Conservation (phyloP, 1,140 invertebrate species). For the Ostrea edulis region DNA sequence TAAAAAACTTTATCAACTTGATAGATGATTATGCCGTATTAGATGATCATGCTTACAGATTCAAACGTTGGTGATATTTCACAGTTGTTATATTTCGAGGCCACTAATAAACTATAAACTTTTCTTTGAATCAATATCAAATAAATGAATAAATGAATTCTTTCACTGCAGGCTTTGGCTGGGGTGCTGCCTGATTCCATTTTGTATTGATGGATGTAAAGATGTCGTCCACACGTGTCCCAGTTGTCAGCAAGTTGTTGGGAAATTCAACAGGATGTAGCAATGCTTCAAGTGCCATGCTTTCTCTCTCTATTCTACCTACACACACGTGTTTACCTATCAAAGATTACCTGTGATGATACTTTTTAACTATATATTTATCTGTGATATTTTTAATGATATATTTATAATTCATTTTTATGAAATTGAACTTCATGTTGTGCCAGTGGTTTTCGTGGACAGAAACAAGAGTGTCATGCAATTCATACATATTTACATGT, state of each 20-base stretch:
- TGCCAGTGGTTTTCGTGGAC: no score
- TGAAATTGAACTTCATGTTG: no score
- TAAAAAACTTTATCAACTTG: no score
- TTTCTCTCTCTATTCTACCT: no score
- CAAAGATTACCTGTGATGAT: no score
- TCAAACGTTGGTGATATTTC: background rate
- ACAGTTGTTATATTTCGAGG: background rate
- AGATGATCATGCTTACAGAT: background rate
- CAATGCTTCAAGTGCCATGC: background rate
- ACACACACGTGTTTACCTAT: no score
- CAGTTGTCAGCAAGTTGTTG: slow-evolving; percentile 71
- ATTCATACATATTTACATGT: no score
- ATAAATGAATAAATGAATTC: background rate
- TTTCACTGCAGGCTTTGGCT: slow-evolving; percentile 65
- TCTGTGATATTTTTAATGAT: no score
- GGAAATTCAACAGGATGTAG: slow-evolving; percentile 65
- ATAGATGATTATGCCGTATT: no score
- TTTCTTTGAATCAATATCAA: background rate
- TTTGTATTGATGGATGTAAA: slow-evolving; percentile 72
- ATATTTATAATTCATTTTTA: no score
- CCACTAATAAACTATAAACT: background rate
- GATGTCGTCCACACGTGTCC: slow-evolving; percentile 74
- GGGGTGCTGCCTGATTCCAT: slow-evolving; percentile 75
- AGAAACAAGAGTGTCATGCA: no score
- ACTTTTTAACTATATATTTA: no score